Evolutionary conservation across 2,888 invertebrate species (phyloP).

Genomic region (Dendrolimus houi): DNA sequence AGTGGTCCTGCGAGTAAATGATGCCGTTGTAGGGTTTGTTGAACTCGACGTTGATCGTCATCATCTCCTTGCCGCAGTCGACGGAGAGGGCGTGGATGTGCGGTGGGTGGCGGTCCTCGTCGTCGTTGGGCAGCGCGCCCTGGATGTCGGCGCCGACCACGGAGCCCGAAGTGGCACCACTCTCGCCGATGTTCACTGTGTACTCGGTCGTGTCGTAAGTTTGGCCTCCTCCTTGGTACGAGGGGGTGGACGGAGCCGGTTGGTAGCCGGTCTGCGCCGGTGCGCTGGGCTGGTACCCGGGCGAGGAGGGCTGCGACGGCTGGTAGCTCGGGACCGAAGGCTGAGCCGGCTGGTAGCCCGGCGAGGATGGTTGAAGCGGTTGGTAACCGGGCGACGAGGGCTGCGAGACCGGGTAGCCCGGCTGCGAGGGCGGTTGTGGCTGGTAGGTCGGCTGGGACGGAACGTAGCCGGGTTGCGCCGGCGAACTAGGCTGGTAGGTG

Average conservation of each 20-base stretch:
- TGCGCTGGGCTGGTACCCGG: slow-evolving; percentile 18
- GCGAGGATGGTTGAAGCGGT: slow-evolving; percentile 27
- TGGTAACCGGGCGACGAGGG: slow-evolving; percentile 24
- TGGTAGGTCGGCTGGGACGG: slow-evolving; percentile 21
- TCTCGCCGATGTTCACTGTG: background rate
- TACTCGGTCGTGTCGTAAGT: slow-evolving; percentile 10
- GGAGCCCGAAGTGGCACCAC: background rate
- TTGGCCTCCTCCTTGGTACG: slow-evolving; percentile 27
- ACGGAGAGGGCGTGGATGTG: slow-evolving; percentile 86
- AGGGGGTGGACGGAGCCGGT: slow-evolving; percentile 24
- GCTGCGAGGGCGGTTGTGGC: slow-evolving; percentile 15
- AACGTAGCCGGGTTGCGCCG: slow-evolving; percentile 21
- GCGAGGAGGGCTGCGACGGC: slow-evolving; percentile 16
- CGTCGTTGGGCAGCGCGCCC: slow-evolving; percentile 36
- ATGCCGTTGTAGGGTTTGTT: slow-evolving; percentile 85
- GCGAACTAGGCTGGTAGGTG: slow-evolving; percentile 17
- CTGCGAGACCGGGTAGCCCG: slow-evolving; percentile 28
- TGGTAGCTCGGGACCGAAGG: slow-evolving; percentile 15
- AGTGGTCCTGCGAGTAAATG: slow-evolving; percentile 87
- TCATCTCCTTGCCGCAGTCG: slow-evolving; percentile 87
- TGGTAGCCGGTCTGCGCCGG: slow-evolving; percentile 29
- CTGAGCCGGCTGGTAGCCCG: slow-evolving; percentile 23
- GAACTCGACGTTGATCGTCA: slow-evolving; percentile 88
- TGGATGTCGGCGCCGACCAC: background rate
- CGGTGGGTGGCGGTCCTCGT: slow-evolving; percentile 82